Base-by-base conservation (phyloP, 1,140 invertebrate species). In the Centruroides vittatus region DNA sequence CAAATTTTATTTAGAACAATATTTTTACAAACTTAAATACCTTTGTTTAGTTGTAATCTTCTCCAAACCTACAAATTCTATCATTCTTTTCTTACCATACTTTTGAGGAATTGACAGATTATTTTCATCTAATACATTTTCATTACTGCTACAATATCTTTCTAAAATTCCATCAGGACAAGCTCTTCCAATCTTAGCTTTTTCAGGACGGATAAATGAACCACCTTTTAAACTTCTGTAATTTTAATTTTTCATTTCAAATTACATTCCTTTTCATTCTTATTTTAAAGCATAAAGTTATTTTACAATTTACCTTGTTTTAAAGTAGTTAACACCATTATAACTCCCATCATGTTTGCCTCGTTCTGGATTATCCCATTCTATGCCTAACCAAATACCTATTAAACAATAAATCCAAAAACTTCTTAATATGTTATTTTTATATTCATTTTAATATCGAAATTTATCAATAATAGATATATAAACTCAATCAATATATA, bases 261-360 rank as follows among this genome's bases (percentile, higher is more conserved):
- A 8, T 41, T 6, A 41, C 5, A 41, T 41, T 41, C 8, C 5
- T 41, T 8, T 41, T 41, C 5, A 41, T 41, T 41, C 8, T 41
- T 6, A 41, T 41, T 41, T 41, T 6, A 41, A 41, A 41, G 3
- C 8, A 1, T 41, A 5, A 41, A 41, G 5, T 41, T 41, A 41
- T 41, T 41, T 41, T 6, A 41, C 41, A 41, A 41, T 60, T 73
- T 77, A 86, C 81, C 79, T 81, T 4, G 89, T 84, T 70, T 81
- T 79, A 72, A 95, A 96, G 74, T 94, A 96, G 67, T 82, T 78
- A 53, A 82, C 74, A 54, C 84, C 86, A 66, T 92, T 81, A 59
- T 93, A 80, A 47, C 78, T 82, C 1, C 93, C 93, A 80, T 92
- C 82, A 71, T 98, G 93, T 73, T 93, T 94, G 10, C 93, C 93